Evolutionary conservation across 2,888 invertebrate genomes (phyloP), one percentile per base, ranked within the genome.

Genomic region (Brachypalpus laphriformis): DNA sequence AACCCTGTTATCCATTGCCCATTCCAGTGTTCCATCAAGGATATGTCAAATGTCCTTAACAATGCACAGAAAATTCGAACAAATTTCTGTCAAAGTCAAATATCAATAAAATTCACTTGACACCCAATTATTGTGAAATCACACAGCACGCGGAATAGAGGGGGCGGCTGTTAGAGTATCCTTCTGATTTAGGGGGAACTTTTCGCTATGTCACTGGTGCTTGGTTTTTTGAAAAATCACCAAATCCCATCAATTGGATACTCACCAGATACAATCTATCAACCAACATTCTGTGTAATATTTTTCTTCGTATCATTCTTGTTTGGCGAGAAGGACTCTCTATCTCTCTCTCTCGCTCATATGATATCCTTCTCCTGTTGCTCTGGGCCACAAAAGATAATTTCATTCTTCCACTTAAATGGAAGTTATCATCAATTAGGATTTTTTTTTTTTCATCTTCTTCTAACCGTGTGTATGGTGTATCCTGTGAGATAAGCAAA

Each of bases 101-200:
- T 85, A 85, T 85, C 85, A 85, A 85, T 85, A 85, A 85, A 85
- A 81, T 76, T 85, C 85, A 85, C 85, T 85, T 85, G 85, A 85
- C 85, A 85, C 81, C 85, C 85, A 85, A 85, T 85, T 85, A 85
- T 81, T 85, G 81, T 59, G 66, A 85, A 81, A 81, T 76, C 85
- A 61, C 71, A 71, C 70, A 61, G 75, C 3, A 20, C 14, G 25
- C 25, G n/a, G 40, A 25, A n/a, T 20, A 22, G 42, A 9, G n/a
- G 18, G 28, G 16, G 56, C 4, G 42, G 16, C 0, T 6, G 34
- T 8, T 3, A n/a, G 18, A 49, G 40, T 61, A 20, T 42, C 20
- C 25, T 61, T 54, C 3, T 5, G 40, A 45, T 8, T 65, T 22
- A 56, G 56, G 31, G 42, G 28, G 5, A 28, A 3, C 28, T 45